Evolutionary conservation across 2,888 invertebrate genomes (phyloP), one percentile per base, ranked within the genome.

Genomic region (Pyrochroa serraticornis): DNA sequence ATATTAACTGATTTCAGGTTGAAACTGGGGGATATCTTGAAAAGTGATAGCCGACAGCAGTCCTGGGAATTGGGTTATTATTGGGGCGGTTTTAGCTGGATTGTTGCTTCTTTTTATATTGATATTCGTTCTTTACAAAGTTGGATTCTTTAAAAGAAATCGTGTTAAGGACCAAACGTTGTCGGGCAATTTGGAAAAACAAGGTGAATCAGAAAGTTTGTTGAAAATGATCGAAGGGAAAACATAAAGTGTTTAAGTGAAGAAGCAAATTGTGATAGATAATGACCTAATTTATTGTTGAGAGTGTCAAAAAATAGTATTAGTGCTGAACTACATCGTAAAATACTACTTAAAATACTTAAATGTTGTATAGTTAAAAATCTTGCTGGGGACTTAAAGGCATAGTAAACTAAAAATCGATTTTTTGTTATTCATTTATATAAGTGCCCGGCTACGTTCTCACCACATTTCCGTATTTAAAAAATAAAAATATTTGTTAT

Each of bases 81-180:
- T 91, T 63, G 83, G 93, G 45, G 91, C 96, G 33, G 87, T 93
- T 47, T 82, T 93, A 54, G 90, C 89, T 1, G 97, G 97, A 7
- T 81, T 97, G 33, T 74, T 96, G 64, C 82, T 97, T 12, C 82
- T 97, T 33, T 85, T 93, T 34, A 76, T 94, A 2, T 83, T 97
- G 46, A 91, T 92, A 38, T 83, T 91, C 45, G 84, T 90, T 13
- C 81, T 97, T 57, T 94, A 93, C 88, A 94, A 91, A 82, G 87
- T 93, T 49, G 94, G 94, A 47, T 95, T 95, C 85, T 95, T 94
- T 81, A 93, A 93, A 74, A 81, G 93, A 71, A 87, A 91, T 74
- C 83, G 93, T 63, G 65, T 77, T 8, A 92, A 92, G 3, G 93
- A 93, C 77, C 91, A 89, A 1, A 93, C 93, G 10, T 44, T 73